Conservation (phyloP, 1,140 invertebrate genomes). For the Pararge aegeria region DNA sequence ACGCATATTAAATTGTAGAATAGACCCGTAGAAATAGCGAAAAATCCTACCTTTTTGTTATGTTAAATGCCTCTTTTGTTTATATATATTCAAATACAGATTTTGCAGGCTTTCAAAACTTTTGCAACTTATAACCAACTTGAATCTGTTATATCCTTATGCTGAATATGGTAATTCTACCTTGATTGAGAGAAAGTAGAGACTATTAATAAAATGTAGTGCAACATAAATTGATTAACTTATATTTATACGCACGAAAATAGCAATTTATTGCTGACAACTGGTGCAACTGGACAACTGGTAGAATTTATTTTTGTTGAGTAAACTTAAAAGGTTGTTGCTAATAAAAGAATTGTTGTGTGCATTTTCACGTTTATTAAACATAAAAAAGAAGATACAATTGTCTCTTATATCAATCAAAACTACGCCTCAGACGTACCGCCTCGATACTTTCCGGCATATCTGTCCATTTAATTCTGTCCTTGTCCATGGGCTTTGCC, state of each 20-base stretch:
- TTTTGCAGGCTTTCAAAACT: conserved; percentile 17
- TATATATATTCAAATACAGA: conserved; percentile 18
- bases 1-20: not conserved
- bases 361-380: not conserved
- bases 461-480: conserved; percentile 55
- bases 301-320: too few species aligned
- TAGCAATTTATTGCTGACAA: too few species aligned
- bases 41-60: conserved; percentile 10
- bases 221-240: too few species aligned
- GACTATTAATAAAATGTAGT: too few species aligned
- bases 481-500: conserved; percentile 51
- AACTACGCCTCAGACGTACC: conserved; percentile 20
- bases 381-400: not conserved
- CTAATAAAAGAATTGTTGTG: too few species aligned
- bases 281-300: too few species aligned
- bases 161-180: conserved; percentile 35
- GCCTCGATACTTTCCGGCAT: conserved; percentile 54
- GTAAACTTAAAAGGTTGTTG: too few species aligned
- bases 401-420: conserved; percentile 41
- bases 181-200: conserved; percentile 27
- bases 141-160: conserved; percentile 37
- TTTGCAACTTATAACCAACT: conserved; percentile 17
- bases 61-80: conserved; percentile 11
- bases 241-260: too few species aligned
- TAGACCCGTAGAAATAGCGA: not conserved